These are phyloP conservation scores for Mylabris sibirica DNA, from an alignment of 2,888 invertebrate species.

Conservation along the genomic window DNA sequence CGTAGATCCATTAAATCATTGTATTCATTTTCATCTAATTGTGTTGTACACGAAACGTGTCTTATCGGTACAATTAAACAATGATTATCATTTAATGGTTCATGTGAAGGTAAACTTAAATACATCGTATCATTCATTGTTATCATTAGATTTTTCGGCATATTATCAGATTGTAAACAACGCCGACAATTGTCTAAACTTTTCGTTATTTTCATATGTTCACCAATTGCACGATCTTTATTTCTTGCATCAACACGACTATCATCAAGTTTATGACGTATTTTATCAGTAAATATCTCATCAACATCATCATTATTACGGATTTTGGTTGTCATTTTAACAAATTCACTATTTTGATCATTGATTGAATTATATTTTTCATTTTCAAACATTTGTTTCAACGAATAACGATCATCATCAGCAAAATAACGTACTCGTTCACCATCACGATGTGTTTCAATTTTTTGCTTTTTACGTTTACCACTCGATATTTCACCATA, in stretches of 20 bases:
- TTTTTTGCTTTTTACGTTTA: slow-evolving; percentile 64
- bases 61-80: slow-evolving; percentile 85
- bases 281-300: slow-evolving; percentile 83
- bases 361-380: slow-evolving; percentile 82
- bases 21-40: slow-evolving; percentile 95
- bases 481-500: slow-evolving; percentile 62
- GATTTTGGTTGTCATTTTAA: slow-evolving; percentile 73
- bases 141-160: slow-evolving; percentile 86
- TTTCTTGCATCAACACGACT: slow-evolving; percentile 70
- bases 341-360: slow-evolving; percentile 82
- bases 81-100: slow-evolving; percentile 85
- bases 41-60: slow-evolving; percentile 81
- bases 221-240: slow-evolving; percentile 72
- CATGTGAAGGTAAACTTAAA: slow-evolving; percentile 79
- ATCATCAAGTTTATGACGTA: slow-evolving; percentile 71
- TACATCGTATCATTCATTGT: slow-evolving; percentile 85
- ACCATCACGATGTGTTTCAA: slow-evolving; percentile 76
- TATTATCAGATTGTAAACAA: slow-evolving; percentile 82
- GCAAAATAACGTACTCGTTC: slow-evolving; percentile 84
- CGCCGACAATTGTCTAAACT: slow-evolving; percentile 81
- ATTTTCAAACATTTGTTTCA: slow-evolving; percentile 84
- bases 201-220: slow-evolving; percentile 74
- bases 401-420: slow-evolving; percentile 87
- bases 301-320: slow-evolving; percentile 79
- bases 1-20: slow-evolving; percentile 83